Evolutionary conservation across 35 echinoderm and acorn worm species (phyloP).

Genomic region (Strongylocentrotus purpuratus): DNA sequence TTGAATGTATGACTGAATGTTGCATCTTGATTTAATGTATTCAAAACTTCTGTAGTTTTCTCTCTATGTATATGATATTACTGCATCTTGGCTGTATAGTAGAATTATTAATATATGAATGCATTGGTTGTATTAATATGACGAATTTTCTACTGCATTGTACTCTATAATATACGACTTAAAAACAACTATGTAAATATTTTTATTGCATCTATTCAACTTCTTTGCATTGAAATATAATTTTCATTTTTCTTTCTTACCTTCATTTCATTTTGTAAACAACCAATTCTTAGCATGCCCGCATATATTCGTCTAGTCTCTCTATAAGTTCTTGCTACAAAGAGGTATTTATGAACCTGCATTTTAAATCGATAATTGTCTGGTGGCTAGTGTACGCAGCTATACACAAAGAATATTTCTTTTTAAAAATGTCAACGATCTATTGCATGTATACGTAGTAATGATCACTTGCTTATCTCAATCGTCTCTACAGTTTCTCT

Average conservation of each 20-base stretch:
- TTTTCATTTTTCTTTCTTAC: constrained; percentile 9
- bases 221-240: not conserved
- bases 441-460: not conserved
- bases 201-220: not conserved
- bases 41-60: not conserved
- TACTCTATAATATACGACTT: not conserved
- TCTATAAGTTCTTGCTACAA: constrained; percentile 20
- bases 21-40: not conserved
- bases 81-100: constrained; percentile 33
- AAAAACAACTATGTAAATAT: not conserved
- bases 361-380: not conserved
- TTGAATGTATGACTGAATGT: not conserved
- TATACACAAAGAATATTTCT: not conserved
- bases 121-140: not conserved
- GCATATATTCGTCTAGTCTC: constrained; percentile 44
- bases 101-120: not conserved
- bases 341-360: constrained; percentile 43
- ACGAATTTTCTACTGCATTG: not conserved
- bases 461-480: not conserved
- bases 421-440: not conserved
- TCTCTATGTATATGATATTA: not conserved
- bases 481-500: not conserved
- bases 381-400: not conserved
- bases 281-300: constrained; percentile 34
- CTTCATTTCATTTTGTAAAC: constrained; percentile 18